Conservation (phyloP, 2,113 vertebrate species). For the Chunga burmeisteri region DNA sequence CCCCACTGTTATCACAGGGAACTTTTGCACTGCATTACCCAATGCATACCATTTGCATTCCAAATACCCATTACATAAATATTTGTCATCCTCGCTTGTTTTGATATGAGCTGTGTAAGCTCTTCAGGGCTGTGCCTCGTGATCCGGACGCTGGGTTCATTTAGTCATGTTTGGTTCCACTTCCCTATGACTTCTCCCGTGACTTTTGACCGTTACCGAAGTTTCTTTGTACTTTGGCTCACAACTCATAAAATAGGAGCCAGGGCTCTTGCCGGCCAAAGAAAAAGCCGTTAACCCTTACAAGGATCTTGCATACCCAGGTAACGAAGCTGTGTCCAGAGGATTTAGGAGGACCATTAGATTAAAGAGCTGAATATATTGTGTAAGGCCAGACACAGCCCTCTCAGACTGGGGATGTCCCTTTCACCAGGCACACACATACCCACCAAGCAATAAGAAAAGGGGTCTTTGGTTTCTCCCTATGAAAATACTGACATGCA, state of each 20-base stretch:
- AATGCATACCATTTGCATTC: slow-evolving; percentile 38
- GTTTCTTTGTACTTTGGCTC: not conserved
- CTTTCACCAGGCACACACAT: not conserved
- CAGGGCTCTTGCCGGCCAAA: not conserved
- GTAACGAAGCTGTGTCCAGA: not conserved
- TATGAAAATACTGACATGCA: not conserved
- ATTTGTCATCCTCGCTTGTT: slow-evolving; percentile 3
- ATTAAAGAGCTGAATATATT: not conserved
- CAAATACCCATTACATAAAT: slow-evolving; percentile 26
- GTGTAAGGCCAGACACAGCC: not conserved
- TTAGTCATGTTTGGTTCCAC: not conserved
- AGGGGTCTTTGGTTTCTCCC: not conserved
- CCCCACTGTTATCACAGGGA: not conserved
- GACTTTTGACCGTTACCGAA: not conserved
- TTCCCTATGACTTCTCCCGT: not conserved
- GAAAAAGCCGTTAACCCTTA: not conserved
- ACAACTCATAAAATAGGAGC: not conserved
- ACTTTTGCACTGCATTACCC: not conserved
- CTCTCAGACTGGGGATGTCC: not conserved
- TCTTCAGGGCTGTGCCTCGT: not conserved
- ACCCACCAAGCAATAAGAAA: not conserved
- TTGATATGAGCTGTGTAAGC: not conserved
- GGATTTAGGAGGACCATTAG: not conserved
- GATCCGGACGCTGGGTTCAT: not conserved
- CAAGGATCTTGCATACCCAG: not conserved